Conservation (phyloP, 2,797 vertebrate genomes). For the Gallirallus australis region DNA sequence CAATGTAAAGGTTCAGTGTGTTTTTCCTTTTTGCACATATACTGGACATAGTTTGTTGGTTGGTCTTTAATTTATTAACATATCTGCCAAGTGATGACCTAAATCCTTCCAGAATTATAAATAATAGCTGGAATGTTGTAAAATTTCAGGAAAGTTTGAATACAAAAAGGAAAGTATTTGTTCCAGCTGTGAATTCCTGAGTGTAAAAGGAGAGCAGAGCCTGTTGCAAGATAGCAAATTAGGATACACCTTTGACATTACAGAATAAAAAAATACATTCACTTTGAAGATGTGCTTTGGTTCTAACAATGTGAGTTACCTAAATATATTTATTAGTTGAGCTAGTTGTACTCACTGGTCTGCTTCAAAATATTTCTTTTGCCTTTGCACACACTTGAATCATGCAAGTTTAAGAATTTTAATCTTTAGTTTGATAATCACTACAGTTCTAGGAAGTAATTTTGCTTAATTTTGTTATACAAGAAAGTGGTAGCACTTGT, state of each 20-base stretch:
- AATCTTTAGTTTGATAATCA: not conserved
- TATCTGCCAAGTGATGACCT: not conserved
- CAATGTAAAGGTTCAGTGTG: not conserved
- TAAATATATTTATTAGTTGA: not conserved
- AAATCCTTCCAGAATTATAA: constrained; percentile 10
- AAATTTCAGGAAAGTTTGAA: not conserved
- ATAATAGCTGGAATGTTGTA: not conserved
- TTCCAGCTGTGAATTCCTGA: constrained; percentile 7
- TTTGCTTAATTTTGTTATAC: not conserved
- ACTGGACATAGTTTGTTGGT: not conserved
- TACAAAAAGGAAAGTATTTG: not conserved
- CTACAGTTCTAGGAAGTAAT: not conserved
- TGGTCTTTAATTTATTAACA: not conserved
- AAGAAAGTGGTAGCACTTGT: not conserved
- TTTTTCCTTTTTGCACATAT: not conserved
- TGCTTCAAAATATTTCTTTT: not conserved
- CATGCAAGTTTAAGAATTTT: not conserved
- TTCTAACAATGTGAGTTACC: not conserved
- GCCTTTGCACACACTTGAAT: not conserved
- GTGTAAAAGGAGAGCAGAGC: not conserved
- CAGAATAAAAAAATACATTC: not conserved
- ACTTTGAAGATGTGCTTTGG: not conserved
- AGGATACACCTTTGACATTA: not conserved
- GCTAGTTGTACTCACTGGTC: not conserved
- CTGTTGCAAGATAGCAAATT: not conserved